These are phyloP conservation scores for Gallinago media DNA, from an alignment of 2,113 vertebrate genomes.

Conservation along the genomic window DNA sequence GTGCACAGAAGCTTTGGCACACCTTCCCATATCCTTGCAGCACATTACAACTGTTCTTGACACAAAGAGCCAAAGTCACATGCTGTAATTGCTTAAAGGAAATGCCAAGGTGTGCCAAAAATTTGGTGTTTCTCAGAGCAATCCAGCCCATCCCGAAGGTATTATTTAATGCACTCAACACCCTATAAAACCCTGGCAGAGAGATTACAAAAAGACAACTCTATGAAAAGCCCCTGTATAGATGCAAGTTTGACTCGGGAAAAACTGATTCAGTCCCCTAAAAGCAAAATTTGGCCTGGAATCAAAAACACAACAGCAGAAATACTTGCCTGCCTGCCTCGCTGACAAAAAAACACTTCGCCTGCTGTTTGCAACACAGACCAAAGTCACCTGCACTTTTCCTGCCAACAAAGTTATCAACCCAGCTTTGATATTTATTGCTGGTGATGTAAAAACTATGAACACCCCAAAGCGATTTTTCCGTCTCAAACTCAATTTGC, in stretches of 20 bases:
- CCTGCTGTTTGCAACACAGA: not conserved
- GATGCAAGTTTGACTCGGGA: not conserved
- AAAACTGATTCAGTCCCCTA: not conserved
- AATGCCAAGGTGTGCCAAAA: not conserved
- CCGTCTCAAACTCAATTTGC: not conserved
- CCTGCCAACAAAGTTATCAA: not conserved
- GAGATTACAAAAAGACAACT: not conserved
- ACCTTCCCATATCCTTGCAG: not conserved
- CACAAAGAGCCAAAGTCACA: not conserved
- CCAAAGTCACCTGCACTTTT: not conserved
- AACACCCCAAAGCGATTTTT: not conserved
- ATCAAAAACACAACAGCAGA: not conserved
- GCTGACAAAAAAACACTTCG: not conserved
- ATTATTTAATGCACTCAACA: not conserved
- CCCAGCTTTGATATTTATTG: not conserved
- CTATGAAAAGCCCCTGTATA: not conserved
- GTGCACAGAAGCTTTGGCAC: conserved; percentile 13
- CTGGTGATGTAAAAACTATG: not conserved
- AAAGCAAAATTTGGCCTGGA: not conserved
- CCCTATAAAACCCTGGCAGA: not conserved
- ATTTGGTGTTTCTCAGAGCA: not conserved
- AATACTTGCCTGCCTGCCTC: accelerated
- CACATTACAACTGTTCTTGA: conserved; percentile 4
- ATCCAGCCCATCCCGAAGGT: not conserved
- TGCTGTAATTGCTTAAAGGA: not conserved